Conservation (phyloP, 2,888 invertebrate species). For the Lasioglossum vierecki region DNA sequence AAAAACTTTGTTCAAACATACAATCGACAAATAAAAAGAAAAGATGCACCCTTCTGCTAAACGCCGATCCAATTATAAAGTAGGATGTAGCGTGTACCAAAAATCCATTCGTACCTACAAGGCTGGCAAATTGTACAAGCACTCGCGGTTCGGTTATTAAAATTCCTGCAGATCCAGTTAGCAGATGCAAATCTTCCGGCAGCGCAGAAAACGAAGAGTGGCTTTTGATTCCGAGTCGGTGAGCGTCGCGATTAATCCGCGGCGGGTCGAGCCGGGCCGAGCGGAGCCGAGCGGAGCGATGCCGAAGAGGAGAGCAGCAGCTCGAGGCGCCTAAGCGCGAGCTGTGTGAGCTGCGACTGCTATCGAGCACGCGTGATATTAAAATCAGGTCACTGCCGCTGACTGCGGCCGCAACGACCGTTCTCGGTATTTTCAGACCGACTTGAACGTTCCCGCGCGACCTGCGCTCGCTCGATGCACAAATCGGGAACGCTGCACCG, state of each 20-base stretch:
- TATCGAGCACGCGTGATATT: slow-evolving; percentile 69
- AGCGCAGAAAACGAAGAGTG: slow-evolving; percentile 25
- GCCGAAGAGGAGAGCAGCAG: background rate
- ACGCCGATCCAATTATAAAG: background rate
- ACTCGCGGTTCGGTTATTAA: background rate
- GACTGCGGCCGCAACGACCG: slow-evolving; percentile 61
- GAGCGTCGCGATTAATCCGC: slow-evolving; percentile 37
- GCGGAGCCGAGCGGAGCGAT: background rate
- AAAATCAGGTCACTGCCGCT: slow-evolving; percentile 73
- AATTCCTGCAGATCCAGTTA: background rate
- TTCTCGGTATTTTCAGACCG: slow-evolving; percentile 68
- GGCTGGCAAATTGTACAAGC: background rate
- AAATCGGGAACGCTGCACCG: slow-evolving; percentile 34
- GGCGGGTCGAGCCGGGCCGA: background rate
- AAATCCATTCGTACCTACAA: background rate
- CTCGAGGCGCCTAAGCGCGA: slow-evolving; percentile 50
- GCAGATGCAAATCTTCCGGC: background rate
- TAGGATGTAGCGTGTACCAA: background rate
- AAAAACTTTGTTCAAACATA: too few species aligned
- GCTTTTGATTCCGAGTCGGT: slow-evolving; percentile 26
- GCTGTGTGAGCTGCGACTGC: slow-evolving; percentile 39
- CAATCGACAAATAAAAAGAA: too few species aligned
- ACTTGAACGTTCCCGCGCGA: slow-evolving; percentile 42
- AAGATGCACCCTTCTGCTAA: background rate
- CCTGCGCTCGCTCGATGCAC: slow-evolving; percentile 29